Evolutionary conservation across 2,888 invertebrate genomes (phyloP), one percentile per base, ranked within the genome.

Genomic region (Ophraella communa): DNA sequence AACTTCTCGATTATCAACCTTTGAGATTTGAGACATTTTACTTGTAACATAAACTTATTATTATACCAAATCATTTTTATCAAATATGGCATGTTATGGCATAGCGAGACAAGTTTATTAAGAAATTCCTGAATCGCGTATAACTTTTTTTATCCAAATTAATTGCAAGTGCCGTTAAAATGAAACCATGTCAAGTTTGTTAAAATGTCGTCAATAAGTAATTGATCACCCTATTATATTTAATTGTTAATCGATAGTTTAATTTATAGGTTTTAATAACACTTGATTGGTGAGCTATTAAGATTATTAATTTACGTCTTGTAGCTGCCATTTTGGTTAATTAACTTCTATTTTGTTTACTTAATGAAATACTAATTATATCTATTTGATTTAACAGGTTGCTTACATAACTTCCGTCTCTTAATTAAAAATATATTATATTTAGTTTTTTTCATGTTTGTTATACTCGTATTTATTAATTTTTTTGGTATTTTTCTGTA

Each of bases 181-280:
- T 27, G 39, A 77, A 78, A 77, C 73, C 56, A 60, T 66, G 64
- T 62, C 68, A 67, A 65, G 65, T 64, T 65, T 65, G 65, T 70
- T 72, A 72, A 73, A 72, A 71, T 69, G 70, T 71, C 70, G 70
- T 68, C 51, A 69, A 72, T 73, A 71, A 70, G 72, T 67, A 74
- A 73, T 74, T 75, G 70, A 63, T 68, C 69, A 67, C 67, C 72
- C 70, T 68, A 75, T 74, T 73, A 70, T 66, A 56, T 70, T 73
- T 73, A 71, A 73, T 72, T 67, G 64, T 67, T 61, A 42, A 69
- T 60, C 60, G 68, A 63, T 67, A 59, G 57, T 65, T 47, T 62
- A 59, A 56, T 66, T 65, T 68, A 65, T 59, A 64, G 70, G 69
- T 68, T 74, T 73, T 73, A 73, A 75, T 74, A 69, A 71, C 64